Evolutionary conservation across 2,113 vertebrate genomes (phyloP), one percentile per base, ranked within the genome.

Genomic region (Accipiter cooperii): DNA sequence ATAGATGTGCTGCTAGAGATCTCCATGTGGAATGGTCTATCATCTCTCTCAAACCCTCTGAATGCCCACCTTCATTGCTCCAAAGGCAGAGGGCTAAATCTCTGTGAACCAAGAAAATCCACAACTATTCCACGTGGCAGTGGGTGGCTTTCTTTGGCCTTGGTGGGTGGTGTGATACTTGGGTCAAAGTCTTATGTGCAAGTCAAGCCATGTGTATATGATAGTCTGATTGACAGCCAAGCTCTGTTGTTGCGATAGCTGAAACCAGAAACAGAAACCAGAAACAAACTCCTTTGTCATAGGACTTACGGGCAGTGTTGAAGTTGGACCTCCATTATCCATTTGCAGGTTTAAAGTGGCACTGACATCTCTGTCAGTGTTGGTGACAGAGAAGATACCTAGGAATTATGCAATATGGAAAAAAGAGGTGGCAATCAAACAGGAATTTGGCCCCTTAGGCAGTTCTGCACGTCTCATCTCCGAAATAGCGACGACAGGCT

Each of bases 101-200:
- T 49, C 26, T 18, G 3, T 40, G 34, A 74, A 87, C 3, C 0
- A 6, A 47, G 42, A 69, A 69, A 58, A 71, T 51, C 40, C 28
- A 11, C 38, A 70, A 0, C 11, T 79, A 13, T 33, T 44, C 9
- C 31, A 51, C 5, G 25, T 40, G 8, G 40, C 40, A 55, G 40
- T 16, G 57, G 28, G 13, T 44, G 20, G 12, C 20, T 70, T 84
- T 19, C 38, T 47, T 80, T 33, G 12, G 63, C 63, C 0, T 0
- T 16, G 20, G 26, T 55, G 46, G 17, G 28, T 17, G 9, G 46
- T 25, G 64, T 57, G 52, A 63, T 29, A n/a, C 44, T 33, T 33
- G 57, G n/a, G 10, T 44, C 24, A 40, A 57, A 51, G 15, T 55
- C 57, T 40, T 33, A 38, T 0, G 0, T 7, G 16, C 21, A 28